Evolutionary conservation across 1,140 invertebrate genomes (phyloP), one percentile per base, ranked within the genome.

Genomic region (Pinna nobilis): DNA sequence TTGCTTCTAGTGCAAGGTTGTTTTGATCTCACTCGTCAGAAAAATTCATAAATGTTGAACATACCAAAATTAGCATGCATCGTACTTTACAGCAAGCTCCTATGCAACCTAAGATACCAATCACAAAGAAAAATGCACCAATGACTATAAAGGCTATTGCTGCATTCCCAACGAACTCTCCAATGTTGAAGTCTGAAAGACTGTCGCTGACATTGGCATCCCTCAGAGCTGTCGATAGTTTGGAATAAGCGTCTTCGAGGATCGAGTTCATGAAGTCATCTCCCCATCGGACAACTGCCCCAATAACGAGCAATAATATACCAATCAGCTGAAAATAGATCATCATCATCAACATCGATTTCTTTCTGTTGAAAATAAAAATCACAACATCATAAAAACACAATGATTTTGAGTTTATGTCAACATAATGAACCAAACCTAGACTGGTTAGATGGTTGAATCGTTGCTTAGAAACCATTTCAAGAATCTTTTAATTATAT

Each of bases 81-180:
- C 68, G 66, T 39, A 78, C 69, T 57, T 73, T 63, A 44, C 76
- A 76, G 53, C 76, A 78, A n/a, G 73, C 73, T 11, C 76, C 79
- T 49, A 78, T n/a, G 59, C 76, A 78, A 50, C 79, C 76, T 6
- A 76, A 3, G 18, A 78, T 74, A 25, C 72, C 76, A 30, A 80
- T 55, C 20, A 78, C 18, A 23, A 78, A 78, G 60, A 80, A 76
- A 53, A 76, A 68, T 18, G 49, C 66, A 23, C 79, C 76, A 20
- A 78, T 59, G 2, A 81, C 32, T 23, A 81, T 78, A 39, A 78
- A 70, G 5, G 73, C 74, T 32, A 76, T 53, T n/a, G 79, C 69
- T 18, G 67, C 74, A 47, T 77, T 65, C 41, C 71, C 47, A n/a
- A 78, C 51, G 57, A 76, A 69, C 20, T 76, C 76, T 13, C 65